Base-by-base conservation (phyloP, 2,797 vertebrate species). In the Sitta carolinensis region DNA sequence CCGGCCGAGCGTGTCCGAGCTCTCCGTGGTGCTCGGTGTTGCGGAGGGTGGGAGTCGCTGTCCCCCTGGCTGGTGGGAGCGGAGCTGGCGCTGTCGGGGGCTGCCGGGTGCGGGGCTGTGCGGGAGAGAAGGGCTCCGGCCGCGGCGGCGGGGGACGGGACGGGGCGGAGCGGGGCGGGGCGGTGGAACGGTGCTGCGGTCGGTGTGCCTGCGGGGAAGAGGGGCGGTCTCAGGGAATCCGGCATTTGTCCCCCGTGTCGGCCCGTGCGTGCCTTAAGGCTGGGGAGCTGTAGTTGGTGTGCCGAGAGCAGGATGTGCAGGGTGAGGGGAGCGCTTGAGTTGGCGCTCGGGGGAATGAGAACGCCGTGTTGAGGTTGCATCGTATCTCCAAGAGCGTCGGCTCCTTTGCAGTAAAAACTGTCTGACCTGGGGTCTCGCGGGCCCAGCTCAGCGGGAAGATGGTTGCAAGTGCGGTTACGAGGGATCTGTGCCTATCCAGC, bases 211-310 rank as follows among this genome's bases (percentile, higher is more conserved):
- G 68, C 48, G 10, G 26, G 32, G n/a, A 4, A 22, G 21, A 27
- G 16, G 17, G 29, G 19, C 32, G 11, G 17, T 21, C 48, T 1
- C 48, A 2, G 43, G 36, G 34, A 23, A 7, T 19, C 7, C 4
- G 48, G 16, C 19, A 2, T 32, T 69, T 32, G 55, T 32, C 11
- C 42, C 6, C 11, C 4, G 4, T 42, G 36, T 40, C 21, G 6
- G 29, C 38, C 52, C 48, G 0, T 52, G 1, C 5, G 9, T 52
- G 64, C 30, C 50, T 0, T 26, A 2, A 30, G 59, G 47, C 40
- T 4, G 55, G 52, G 62, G 26, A 20, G 16, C n/a, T 10, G 68
- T 10, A 1, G 4, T 25, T 43, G 30, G 13, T 16, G 42, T 52
- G 43, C 27, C 18, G 10, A 11, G 55, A 45, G 13, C 45, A 18